Base-by-base conservation (phyloP, 2,888 invertebrate species). In the Papilio elwesi region DNA sequence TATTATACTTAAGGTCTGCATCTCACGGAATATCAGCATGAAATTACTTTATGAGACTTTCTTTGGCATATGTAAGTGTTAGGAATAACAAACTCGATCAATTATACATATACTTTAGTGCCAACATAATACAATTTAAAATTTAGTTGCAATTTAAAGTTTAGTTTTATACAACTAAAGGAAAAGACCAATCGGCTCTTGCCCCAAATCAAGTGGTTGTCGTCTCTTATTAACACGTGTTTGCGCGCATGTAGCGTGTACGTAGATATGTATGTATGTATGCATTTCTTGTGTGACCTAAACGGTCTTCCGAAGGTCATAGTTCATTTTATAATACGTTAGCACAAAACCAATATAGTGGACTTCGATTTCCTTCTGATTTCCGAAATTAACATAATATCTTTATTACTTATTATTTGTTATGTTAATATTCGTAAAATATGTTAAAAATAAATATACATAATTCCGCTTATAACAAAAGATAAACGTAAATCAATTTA, bases 1-100 rank as follows among this genome's bases (percentile, higher is more conserved):
- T 59, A 64, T 69, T 15, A 16, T 38, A 67, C 53, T 69, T 15
- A 15, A 49, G 48, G 51, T 49, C 36, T 59, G 36, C 59, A 59
- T 43, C 59, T 13, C 26, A 43, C 36, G 59, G 38, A 43, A 62
- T 15, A 43, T 38, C 59, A 59, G 38, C 59, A 59, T 59, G 38
- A 59, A 38, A 59, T 62, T 62, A 62, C 59, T 62, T 62, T 62
- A 59, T 26, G 26, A 36, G 26, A 1, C 15, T 62, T 62, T 62
- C 59, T 62, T 62, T n/a, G 59, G 15, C 13, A 43, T 62, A 43
- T 62, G 36, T 13, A 12, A 59, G 15, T 59, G 36, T 57, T 38
- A 15, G 15, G 43, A 15, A 43, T 62, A 15, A 10, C 0, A 5
- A 12, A 26, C 7, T 43, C 59, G 43, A 5, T 43, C 43, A 43